These are phyloP conservation scores for Acridotheres tristis DNA, from an alignment of 2,797 vertebrate species.

Conservation along the genomic window DNA sequence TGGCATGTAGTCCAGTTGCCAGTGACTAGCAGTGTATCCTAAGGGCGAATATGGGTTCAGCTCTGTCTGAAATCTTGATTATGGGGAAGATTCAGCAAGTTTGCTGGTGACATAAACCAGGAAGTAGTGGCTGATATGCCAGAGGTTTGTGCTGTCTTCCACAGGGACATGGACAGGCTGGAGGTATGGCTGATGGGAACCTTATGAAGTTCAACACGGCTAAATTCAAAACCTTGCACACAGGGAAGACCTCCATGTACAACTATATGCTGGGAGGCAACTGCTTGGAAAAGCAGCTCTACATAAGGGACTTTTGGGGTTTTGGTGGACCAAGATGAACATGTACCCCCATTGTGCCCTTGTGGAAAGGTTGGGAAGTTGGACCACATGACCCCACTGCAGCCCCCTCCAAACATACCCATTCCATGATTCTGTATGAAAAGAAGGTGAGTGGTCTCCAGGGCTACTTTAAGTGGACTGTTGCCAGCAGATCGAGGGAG, in stretches of 20 bases:
- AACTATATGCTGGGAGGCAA: neutral
- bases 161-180: neutral
- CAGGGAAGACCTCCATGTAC: neutral
- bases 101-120: neutral
- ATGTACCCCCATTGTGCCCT: neutral
- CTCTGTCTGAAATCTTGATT: neutral
- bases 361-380: neutral
- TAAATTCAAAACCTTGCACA: neutral
- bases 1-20: neutral
- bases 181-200: neutral
- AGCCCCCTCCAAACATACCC: neutral
- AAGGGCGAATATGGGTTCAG: neutral
- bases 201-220: neutral
- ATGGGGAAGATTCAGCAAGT: neutral
- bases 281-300: neutral
- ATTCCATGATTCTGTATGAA: neutral
- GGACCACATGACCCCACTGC: neutral
- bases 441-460: neutral
- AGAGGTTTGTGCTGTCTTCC: neutral
- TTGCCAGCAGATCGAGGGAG: neutral
- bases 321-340: neutral
- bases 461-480: neutral
- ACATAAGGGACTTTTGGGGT: neutral
- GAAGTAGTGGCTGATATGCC: neutral
- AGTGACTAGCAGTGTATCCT: neutral